A percentile compares a stretch with the other conserved stretches of the same genome.
These are phyloP conservation scores for Nebria ingens DNA, from an alignment of 1,140 invertebrate species.

Conservation along the genomic window DNA sequence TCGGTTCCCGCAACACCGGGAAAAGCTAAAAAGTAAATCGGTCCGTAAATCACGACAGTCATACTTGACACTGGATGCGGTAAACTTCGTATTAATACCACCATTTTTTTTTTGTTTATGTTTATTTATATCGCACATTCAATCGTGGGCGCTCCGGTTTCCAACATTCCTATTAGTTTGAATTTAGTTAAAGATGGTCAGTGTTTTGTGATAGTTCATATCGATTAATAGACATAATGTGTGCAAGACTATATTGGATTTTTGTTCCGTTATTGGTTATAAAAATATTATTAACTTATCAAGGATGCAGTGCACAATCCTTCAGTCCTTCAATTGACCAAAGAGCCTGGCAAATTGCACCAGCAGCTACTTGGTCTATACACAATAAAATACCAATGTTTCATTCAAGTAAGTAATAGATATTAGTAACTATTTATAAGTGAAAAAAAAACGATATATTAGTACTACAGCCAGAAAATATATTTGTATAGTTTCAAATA, in stretches of 20 bases:
- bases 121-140: no score
- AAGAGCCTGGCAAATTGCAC: slow-evolving; percentile 19
- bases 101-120: slow-evolving; percentile 10
- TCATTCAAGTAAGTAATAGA: slow-evolving; percentile 15
- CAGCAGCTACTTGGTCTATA: slow-evolving; percentile 22
- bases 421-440: no score
- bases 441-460: no score
- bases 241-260: neutral
- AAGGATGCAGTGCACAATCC: neutral
- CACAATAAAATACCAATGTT: slow-evolving; percentile 21
- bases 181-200: neutral
- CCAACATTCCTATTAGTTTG: neutral
- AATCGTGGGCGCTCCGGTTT: neutral
- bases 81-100: slow-evolving; percentile 1
- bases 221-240: neutral
- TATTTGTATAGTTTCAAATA: no score
- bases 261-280: neutral
- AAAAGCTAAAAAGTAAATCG: neutral
- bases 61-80: neutral
- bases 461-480: no score
- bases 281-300: neutral
- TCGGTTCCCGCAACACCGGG: neutral
- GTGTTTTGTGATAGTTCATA: neutral
- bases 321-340: slow-evolving; percentile 7
- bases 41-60: neutral